A percentile compares a stretch with the other conserved stretches of the same genome.
phyloP scores from a whole-genome alignment of 2,113 vertebrate genomes.

The Thomomys bottae region DNA sequence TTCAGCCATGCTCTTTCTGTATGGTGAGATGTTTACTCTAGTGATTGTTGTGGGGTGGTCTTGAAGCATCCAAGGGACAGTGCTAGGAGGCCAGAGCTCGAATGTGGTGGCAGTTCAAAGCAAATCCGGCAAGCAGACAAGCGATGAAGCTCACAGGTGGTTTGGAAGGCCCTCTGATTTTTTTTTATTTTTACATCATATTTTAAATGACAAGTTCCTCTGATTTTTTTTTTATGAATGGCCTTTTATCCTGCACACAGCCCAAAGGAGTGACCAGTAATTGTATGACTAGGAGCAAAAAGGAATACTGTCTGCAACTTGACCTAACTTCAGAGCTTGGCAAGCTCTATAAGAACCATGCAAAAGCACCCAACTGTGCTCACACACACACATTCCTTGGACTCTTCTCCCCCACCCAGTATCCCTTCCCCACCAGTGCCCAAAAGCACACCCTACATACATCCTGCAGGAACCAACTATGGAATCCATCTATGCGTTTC shows the following conservation, averaged over 20 bases:
- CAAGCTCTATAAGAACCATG: not conserved
- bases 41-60: not conserved
- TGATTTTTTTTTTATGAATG: not conserved
- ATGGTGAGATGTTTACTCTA: not conserved
- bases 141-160: not conserved
- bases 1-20: not conserved
- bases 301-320: not conserved
- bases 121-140: not conserved
- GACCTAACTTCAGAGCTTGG: not conserved
- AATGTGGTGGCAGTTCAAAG: not conserved
- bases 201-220: too few species aligned
- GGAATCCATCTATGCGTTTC: constrained; percentile 36
- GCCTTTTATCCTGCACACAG: not conserved
- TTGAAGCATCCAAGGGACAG: not conserved
- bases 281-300: not conserved
- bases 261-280: not conserved
- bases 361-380: not conserved
- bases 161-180: not conserved
- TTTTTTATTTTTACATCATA: too few species aligned
- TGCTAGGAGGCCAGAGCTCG: not conserved
- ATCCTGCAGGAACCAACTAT: not conserved
- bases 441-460: accelerated
- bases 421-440: not conserved
- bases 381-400: not conserved
- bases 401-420: not conserved